phyloP scores from a whole-genome alignment of 2,888 invertebrate genomes.

The Vanessa cardui region DNA sequence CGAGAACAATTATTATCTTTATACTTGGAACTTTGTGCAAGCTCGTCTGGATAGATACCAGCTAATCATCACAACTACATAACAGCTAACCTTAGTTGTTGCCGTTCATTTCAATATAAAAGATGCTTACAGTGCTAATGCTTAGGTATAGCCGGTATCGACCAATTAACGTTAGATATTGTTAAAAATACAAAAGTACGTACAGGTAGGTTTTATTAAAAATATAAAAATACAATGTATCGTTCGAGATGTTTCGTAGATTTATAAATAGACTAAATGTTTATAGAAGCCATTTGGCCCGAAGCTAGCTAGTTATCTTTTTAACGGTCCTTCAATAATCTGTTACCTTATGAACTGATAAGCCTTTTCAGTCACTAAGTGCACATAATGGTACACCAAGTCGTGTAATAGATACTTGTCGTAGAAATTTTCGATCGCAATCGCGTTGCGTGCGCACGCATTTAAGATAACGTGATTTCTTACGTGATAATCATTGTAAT shows the following conservation, averaged over 20 bases:
- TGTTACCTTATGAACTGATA: constrained; percentile 29
- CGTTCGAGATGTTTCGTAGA: no score
- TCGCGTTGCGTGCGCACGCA: constrained; percentile 37
- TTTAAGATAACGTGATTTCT: constrained; percentile 31
- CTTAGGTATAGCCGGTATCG: no score
- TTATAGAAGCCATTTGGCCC: not conserved
- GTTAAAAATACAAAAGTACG: no score
- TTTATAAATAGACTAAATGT: no score
- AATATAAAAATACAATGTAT: not conserved
- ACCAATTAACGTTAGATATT: no score
- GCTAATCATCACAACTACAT: no score
- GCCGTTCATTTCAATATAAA: no score
- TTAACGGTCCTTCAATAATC: constrained; percentile 2
- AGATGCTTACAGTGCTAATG: no score
- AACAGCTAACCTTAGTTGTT: no score
- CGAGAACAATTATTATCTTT: no score
- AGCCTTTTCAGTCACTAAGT: constrained; percentile 26
- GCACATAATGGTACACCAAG: constrained; percentile 27
- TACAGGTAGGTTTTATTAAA: not conserved
- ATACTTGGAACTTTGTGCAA: no score
- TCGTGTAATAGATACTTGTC: constrained; percentile 36
- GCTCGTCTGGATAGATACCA: no score
- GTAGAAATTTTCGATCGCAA: constrained; percentile 33
- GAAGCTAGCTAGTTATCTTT: not conserved
- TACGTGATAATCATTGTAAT: constrained; percentile 15